Conservation (phyloP, 2,113 vertebrate species). For the Nettapus auritus region DNA sequence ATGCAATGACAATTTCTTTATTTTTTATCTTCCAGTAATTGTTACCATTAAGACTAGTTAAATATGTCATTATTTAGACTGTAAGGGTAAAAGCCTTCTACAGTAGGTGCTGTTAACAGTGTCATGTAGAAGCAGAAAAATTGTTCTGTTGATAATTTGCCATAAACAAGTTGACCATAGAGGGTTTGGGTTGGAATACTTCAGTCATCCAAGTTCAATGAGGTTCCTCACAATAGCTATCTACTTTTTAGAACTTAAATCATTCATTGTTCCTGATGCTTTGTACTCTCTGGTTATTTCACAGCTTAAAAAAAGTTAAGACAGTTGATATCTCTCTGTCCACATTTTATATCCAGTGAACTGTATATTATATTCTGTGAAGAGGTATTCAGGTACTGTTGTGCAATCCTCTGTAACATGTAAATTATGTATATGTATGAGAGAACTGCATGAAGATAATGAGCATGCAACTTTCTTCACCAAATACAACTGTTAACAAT, state of each 20-base stretch:
- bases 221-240: neutral
- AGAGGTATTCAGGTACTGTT: neutral
- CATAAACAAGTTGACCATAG: neutral
- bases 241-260: neutral
- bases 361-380: neutral
- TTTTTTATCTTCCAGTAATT: neutral
- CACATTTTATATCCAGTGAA: neutral
- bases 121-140: neutral
- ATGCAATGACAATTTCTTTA: neutral
- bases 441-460: neutral
- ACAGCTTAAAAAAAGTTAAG: neutral
- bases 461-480: neutral
- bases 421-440: neutral
- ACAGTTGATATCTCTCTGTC: neutral
- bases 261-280: neutral
- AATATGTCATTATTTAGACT: neutral
- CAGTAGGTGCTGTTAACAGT: neutral
- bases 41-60: neutral
- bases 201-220: neutral
- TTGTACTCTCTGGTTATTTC: neutral
- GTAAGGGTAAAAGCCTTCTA: neutral
- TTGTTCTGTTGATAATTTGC: neutral
- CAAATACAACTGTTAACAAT: neutral
- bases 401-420: neutral
- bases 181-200: neutral